phyloP scores from a whole-genome alignment of 30 jellyfish, hydroid and myxozoan species.

The Turritopsis rubra region DNA sequence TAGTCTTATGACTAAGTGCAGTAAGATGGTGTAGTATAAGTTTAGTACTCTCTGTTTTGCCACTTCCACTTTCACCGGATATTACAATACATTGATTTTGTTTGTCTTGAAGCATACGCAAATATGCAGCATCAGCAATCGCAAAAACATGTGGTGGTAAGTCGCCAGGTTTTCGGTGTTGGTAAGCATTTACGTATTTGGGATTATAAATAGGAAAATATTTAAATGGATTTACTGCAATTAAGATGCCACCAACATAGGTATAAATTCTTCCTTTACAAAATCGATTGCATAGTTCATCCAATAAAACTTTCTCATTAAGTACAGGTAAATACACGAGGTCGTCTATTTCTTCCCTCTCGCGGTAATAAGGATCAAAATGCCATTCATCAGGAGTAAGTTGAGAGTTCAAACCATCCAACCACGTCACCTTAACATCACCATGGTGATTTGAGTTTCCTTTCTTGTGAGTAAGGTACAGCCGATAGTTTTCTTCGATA shows the following conservation, averaged over 20 bases:
- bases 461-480: slow-evolving; percentile 58
- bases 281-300: slow-evolving; percentile 50
- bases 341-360: slow-evolving; percentile 63
- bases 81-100: slow-evolving; percentile 83
- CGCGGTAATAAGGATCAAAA: slow-evolving; percentile 71
- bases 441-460: slow-evolving; percentile 28
- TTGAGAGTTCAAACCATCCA: slow-evolving; percentile 56
- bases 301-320: slow-evolving; percentile 62
- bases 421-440: slow-evolving; percentile 72
- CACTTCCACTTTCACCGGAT: slow-evolving; percentile 97
- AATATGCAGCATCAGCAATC: slow-evolving; percentile 82
- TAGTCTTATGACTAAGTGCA: slow-evolving; percentile 73
- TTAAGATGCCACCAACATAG: slow-evolving; percentile 81
- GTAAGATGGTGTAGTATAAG: slow-evolving; percentile 79
- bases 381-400: slow-evolving; percentile 60
- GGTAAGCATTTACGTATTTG: slow-evolving; percentile 62
- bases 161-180: slow-evolving; percentile 62
- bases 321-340: slow-evolving; percentile 77
- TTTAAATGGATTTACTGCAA: slow-evolving; percentile 87
- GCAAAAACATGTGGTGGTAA: slow-evolving; percentile 93
- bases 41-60: slow-evolving; percentile 91
- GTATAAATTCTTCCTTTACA: slow-evolving; percentile 77
- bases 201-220: slow-evolving; percentile 93
- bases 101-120: slow-evolving; percentile 61
- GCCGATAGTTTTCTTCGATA: slow-evolving; percentile 30